Evolutionary conservation across 2,888 invertebrate genomes (phyloP), one percentile per base, ranked within the genome.

Genomic region (Lasioglossum malachurum): DNA sequence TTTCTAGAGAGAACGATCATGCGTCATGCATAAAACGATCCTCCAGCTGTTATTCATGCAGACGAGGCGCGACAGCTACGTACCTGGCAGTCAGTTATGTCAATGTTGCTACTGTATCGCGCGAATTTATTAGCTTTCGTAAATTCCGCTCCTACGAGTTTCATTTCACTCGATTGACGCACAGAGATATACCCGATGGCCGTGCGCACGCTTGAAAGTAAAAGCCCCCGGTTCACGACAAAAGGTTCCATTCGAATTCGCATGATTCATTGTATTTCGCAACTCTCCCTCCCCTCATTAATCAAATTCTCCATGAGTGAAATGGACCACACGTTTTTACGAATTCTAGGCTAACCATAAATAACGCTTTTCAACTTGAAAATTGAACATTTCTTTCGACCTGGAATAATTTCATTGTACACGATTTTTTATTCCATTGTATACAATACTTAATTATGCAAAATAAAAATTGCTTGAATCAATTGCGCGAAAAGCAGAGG

Each of bases 121-220:
- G 23, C 23, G 53, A 79, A 83, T 83, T 79, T 75, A 85, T 83
- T 83, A 84, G 76, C 73, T 71, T 41, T 64, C 49, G 53, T 23
- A 60, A 41, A 83, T 67, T 78, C 64, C 44, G 38, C 31, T 57
- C 23, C 75, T 67, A 53, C 31, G 67, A 67, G 83, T 67, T 83
- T 76, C 75, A 72, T 78, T 84, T 72, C 57, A 49, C 76, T 74
- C 82, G 75, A 82, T 64, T 69, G 79, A 79, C 79, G 67, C 49
- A 23, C 16, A 14, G n/a, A n/a, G 57, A 57, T 75, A 44, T 31
- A 75, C 23, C 23, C 35, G 23, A 23, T 5, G 31, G 31, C 71
- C 38, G 10, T 10, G 10, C n/a, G 23, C 38, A 57, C 49, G 16
- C 2, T 82, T 19, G 53, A 82, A 67, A 60, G 75, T 83, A 73